These are phyloP conservation scores for Megalopta genalis DNA, from an alignment of 1,140 invertebrate genomes.

Conservation along the genomic window DNA sequence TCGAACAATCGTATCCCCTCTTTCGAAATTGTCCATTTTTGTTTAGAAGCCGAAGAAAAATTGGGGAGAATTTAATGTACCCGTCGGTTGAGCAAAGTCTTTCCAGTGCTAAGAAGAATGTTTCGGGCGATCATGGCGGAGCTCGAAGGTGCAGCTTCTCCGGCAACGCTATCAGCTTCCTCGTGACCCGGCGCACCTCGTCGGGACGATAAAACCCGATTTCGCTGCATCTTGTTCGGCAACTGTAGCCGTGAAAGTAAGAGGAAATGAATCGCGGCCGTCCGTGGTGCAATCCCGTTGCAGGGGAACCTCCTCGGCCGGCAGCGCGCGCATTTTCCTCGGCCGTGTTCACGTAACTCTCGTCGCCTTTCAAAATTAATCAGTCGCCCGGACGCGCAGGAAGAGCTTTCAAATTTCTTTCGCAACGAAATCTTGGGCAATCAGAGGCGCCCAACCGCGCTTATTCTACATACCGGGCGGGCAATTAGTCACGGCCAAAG, in stretches of 20 bases:
- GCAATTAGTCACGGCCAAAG: constrained; percentile 73
- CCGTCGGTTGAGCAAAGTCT: too few species aligned
- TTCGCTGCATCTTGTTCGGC: too few species aligned
- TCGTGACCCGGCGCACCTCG: too few species aligned
- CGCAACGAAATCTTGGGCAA: constrained; percentile 54
- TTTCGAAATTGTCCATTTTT: too few species aligned
- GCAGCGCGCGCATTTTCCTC: constrained; percentile 39
- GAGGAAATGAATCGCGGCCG: constrained; percentile 15
- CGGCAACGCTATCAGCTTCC: too few species aligned
- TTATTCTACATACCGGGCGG: constrained; percentile 36
- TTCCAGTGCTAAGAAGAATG: too few species aligned
- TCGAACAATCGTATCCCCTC: too few species aligned
- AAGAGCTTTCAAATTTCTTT: constrained; percentile 65
- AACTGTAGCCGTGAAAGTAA: constrained; percentile 35
- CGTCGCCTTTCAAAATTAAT: constrained; percentile 60
- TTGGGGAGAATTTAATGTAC: too few species aligned
- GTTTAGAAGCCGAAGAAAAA: too few species aligned
- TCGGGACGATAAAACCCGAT: too few species aligned
- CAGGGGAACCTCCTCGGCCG: background rate
- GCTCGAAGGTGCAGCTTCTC: too few species aligned
- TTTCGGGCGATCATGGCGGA: too few species aligned
- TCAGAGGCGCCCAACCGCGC: constrained; percentile 26
- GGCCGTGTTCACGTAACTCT: constrained; percentile 50
- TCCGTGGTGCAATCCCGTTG: background rate
- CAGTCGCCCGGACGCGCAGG: constrained; percentile 22